A percentile compares a stretch with the other conserved stretches of the same genome.
phyloP scores from a whole-genome alignment of 2,113 vertebrate species.

The Tenebrosternarchus preto region DNA sequence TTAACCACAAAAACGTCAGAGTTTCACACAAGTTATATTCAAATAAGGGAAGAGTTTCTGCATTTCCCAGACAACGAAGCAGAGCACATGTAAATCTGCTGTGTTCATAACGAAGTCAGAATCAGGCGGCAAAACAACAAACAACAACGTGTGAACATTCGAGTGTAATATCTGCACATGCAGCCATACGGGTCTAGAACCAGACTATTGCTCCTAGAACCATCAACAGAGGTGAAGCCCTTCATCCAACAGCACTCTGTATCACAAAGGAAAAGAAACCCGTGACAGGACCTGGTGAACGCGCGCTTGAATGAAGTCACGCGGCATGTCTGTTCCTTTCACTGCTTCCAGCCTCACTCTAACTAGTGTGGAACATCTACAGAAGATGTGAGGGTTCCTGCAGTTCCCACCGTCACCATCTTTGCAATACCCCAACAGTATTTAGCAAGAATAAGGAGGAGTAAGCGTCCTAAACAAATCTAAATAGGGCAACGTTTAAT shows the following conservation, averaged over 20 bases:
- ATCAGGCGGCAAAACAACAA: not conserved
- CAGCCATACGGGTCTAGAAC: no score
- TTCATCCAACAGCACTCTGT: not conserved
- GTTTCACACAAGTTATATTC: slow-evolving; percentile 16
- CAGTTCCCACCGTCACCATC: no score
- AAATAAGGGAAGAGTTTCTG: slow-evolving; percentile 42
- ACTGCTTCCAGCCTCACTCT: not conserved
- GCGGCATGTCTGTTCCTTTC: not conserved
- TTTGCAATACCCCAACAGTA: no score
- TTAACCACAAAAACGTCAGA: slow-evolving; percentile 10
- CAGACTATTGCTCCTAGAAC: no score
- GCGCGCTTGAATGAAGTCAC: not conserved
- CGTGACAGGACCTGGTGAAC: not conserved
- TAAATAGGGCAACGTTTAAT: no score
- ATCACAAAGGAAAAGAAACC: not conserved
- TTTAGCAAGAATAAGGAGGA: no score
- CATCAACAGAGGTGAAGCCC: not conserved
- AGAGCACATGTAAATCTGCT: slow-evolving; percentile 11
- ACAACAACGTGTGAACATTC: not conserved
- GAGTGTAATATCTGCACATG: not conserved
- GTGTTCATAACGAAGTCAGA: not conserved
- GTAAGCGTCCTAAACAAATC: no score
- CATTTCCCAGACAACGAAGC: slow-evolving; percentile 36
- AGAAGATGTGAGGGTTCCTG: not conserved
- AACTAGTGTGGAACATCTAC: not conserved